These are phyloP conservation scores for Porites lutea DNA, from an alignment of 64 coral and sea anemone species.

Conservation along the genomic window DNA sequence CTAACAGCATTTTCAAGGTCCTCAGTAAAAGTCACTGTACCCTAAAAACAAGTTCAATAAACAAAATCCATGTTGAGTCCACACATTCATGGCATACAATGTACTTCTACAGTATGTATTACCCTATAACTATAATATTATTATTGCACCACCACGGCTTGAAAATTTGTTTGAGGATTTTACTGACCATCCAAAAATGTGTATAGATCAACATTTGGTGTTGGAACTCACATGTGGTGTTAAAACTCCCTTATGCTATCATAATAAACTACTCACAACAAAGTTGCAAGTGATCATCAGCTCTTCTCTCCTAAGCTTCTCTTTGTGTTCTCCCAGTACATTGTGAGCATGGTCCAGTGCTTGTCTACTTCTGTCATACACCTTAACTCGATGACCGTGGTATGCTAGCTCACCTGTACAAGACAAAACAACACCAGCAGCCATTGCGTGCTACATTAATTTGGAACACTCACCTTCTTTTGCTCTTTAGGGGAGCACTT, in stretches of 20 bases:
- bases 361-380: constrained; percentile 43
- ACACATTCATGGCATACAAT: too few species aligned
- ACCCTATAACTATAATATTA: too few species aligned
- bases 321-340: constrained; percentile 33
- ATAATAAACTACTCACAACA: constrained; percentile 7
- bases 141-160: too few species aligned
- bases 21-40: constrained; percentile 19
- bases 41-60: constrained; percentile 7
- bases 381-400: constrained; percentile 34
- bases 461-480: too few species aligned
- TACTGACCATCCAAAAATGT: too few species aligned
- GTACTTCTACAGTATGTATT: too few species aligned
- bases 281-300: constrained; percentile 13
- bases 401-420: constrained; percentile 36
- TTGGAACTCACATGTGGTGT: background rate
- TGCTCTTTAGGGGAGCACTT: too few species aligned
- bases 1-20: constrained; percentile 42
- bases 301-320: constrained; percentile 36
- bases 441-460: too few species aligned
- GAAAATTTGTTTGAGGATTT: too few species aligned
- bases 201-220: too few species aligned
- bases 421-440: too few species aligned
- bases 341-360: background rate
- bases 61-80: background rate
- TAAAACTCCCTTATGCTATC: too few species aligned